Percentiles rank a stretch among this genome's conserved stretches.
These are phyloP conservation scores for Tipula vernalis DNA, from an alignment of 2,888 invertebrate species.

Conservation along the genomic window DNA sequence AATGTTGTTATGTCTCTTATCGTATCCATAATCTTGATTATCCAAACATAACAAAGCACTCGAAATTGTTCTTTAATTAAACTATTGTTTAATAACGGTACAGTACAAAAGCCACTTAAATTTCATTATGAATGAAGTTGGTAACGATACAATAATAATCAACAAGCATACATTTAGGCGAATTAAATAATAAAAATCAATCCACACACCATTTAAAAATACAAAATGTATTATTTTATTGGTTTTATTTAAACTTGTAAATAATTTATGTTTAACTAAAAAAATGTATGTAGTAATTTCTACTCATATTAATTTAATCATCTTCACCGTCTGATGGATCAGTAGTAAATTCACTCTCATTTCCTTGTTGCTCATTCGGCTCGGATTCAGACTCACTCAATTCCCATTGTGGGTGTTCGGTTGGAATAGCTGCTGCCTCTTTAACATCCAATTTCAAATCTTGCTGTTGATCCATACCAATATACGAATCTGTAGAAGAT, in stretches of 20 bases:
- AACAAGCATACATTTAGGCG: neutral
- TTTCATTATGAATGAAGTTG: neutral
- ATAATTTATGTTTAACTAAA: conserved; percentile 4
- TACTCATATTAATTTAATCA: neutral
- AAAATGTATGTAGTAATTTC: neutral
- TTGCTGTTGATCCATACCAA: conserved; percentile 90
- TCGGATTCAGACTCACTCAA: conserved; percentile 86
- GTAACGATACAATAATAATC: neutral
- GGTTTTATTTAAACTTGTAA: neutral
- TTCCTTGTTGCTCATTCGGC: conserved; percentile 43
- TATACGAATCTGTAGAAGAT: conserved; percentile 65
- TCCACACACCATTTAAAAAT: neutral
- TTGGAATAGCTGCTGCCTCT: conserved; percentile 83
- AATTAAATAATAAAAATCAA: neutral
- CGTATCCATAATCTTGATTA: neutral
- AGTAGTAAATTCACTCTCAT: conserved; percentile 53
- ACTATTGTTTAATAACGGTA: neutral
- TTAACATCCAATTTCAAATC: conserved; percentile 96
- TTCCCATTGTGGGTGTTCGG: conserved; percentile 96
- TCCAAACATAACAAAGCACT: neutral
- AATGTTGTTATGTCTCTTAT: neutral
- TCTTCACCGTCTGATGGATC: conserved; percentile 49
- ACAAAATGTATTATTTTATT: neutral
- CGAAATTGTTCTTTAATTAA: neutral
- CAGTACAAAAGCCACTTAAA: neutral